Percentiles rank a stretch among this genome's conserved stretches.
These are phyloP conservation scores for Lycaon pictus DNA, from an alignment of 2,113 vertebrate species.

Conservation along the genomic window DNA sequence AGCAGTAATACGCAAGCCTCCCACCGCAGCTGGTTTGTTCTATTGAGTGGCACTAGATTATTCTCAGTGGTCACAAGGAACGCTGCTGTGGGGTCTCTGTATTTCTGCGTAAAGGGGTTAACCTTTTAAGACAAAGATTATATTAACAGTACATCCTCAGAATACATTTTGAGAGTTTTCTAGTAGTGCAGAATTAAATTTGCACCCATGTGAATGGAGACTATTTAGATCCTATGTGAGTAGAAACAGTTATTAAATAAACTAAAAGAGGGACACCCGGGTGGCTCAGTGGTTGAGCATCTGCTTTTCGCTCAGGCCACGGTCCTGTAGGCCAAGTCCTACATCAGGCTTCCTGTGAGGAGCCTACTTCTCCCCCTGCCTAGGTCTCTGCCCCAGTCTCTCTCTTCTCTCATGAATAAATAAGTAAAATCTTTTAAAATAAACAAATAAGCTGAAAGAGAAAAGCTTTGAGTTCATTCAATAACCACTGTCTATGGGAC, in stretches of 20 bases:
- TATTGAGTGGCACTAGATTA: background rate
- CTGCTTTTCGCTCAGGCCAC: too few relatives aligned
- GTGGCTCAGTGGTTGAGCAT: too few relatives aligned
- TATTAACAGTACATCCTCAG: background rate
- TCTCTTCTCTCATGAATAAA: too few relatives aligned
- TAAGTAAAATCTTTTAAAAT: too few relatives aligned
- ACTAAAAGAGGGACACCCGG: background rate
- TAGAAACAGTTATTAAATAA: conserved; percentile 9
- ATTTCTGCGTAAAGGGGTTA: background rate
- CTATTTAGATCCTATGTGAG: background rate
- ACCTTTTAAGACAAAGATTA: too few relatives aligned
- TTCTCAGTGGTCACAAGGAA: background rate
- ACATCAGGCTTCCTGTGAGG: too few relatives aligned
- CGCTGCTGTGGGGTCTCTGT: background rate
- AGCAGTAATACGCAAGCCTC: background rate
- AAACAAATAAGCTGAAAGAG: background rate
- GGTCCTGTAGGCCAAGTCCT: too few relatives aligned
- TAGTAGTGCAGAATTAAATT: background rate
- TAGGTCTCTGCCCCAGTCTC: too few relatives aligned
- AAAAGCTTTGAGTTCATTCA: conserved; percentile 54
- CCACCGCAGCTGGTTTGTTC: background rate
- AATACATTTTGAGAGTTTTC: conserved; percentile 33
- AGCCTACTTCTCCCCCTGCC: too few relatives aligned
- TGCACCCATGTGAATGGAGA: background rate
- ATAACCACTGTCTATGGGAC: background rate